Evolutionary conservation across 2,797 vertebrate genomes (phyloP).

Genomic region (Morelia viridis): DNA sequence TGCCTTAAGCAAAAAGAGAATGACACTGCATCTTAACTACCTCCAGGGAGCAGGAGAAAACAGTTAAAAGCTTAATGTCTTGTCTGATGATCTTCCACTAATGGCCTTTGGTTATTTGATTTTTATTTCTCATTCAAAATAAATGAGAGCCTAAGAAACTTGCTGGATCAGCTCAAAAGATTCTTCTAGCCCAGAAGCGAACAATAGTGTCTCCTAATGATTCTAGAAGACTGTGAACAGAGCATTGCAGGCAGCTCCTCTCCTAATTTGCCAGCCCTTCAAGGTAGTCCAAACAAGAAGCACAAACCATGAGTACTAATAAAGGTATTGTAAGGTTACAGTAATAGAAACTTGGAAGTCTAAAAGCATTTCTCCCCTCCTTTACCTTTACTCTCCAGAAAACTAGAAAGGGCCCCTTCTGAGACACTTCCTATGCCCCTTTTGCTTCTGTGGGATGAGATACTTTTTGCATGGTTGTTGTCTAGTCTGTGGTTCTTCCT

Average conservation of each 20-base stretch:
- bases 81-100: neutral
- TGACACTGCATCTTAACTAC: neutral
- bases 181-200: neutral
- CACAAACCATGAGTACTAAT: no score
- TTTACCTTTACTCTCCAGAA: no score
- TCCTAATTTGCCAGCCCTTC: no score
- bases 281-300: no score
- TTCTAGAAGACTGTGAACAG: neutral
- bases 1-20: neutral
- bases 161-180: neutral
- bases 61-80: neutral
- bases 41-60: neutral
- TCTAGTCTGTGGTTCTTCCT: no score
- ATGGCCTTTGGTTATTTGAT: neutral
- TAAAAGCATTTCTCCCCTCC: no score
- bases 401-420: no score
- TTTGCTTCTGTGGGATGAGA: no score
- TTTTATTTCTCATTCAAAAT: conserved; percentile 2
- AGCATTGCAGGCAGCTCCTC: neutral
- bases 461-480: no score
- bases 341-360: no score
- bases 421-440: no score
- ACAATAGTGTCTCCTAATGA: neutral
- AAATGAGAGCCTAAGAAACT: neutral
- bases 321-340: no score